Conservation (phyloP, 2,888 invertebrate species). For the Andricus curvator region DNA sequence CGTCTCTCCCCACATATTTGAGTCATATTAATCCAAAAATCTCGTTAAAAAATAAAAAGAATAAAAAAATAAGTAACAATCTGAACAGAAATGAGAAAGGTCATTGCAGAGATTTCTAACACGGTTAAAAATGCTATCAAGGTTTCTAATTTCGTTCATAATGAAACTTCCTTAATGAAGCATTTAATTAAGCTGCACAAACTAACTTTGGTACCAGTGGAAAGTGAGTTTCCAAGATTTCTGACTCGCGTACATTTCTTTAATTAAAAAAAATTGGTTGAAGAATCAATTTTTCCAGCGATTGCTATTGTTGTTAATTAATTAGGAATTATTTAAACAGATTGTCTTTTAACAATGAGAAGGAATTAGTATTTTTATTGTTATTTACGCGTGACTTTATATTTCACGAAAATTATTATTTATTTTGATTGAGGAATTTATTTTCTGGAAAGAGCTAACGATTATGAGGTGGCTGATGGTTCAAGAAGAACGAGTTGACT, state of each 20-base stretch:
- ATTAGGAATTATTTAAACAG: background rate
- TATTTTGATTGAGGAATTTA: background rate
- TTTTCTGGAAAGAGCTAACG: constrained; percentile 30
- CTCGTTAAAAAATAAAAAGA: background rate
- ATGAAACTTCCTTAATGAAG: constrained; percentile 1
- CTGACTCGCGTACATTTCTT: background rate
- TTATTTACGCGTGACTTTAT: background rate
- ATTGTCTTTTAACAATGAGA: background rate
- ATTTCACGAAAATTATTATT: background rate
- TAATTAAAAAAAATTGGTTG: background rate
- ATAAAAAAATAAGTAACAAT: background rate
- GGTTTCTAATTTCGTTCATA: background rate
- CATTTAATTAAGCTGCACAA: background rate
- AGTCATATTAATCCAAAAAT: constrained; percentile 3
- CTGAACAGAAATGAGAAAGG: background rate
- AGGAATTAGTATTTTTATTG: background rate
- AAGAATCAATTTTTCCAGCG: background rate
- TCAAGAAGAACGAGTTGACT: constrained; percentile 57
- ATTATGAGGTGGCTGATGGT: constrained; percentile 45
- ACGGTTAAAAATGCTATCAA: background rate
- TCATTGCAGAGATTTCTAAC: background rate
- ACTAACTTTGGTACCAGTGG: background rate
- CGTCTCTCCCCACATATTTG: constrained; percentile 8
- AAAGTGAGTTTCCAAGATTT: background rate
- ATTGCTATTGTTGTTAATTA: background rate